Conservation (phyloP, 2,113 vertebrate species). For the Dasyornis broadbenti region DNA sequence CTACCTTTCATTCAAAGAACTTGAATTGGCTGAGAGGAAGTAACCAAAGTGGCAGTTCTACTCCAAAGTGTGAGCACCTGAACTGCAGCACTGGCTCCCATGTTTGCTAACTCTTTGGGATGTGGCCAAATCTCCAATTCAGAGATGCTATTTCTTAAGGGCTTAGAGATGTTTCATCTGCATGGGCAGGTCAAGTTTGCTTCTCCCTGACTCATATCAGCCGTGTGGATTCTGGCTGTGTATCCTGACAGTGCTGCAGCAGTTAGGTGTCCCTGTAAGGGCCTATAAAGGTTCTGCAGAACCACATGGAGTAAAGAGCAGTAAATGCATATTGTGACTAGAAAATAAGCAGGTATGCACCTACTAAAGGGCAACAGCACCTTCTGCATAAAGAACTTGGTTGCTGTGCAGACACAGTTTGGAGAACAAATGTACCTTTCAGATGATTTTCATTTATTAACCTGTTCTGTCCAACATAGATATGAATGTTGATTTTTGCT, state of each 20-base stretch:
- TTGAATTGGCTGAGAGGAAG: neutral
- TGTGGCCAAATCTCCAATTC: neutral
- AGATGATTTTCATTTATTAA: neutral
- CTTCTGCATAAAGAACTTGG: neutral
- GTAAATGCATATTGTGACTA: neutral
- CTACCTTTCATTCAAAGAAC: neutral
- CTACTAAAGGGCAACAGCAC: neutral
- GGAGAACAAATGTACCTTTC: neutral
- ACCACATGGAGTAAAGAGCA: neutral
- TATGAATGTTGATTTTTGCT: neutral
- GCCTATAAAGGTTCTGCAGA: neutral
- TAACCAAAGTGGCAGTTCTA: neutral
- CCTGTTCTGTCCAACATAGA: neutral
- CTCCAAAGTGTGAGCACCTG: neutral
- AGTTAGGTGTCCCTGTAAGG: neutral
- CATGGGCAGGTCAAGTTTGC: neutral
- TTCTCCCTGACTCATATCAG: neutral
- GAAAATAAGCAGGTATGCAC: neutral
- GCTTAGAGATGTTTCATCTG: neutral
- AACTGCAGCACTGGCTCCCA: neutral
- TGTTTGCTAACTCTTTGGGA: neutral
- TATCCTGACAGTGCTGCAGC: neutral
- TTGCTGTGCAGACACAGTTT: neutral
- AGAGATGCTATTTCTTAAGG: neutral
- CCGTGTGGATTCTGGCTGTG: neutral